phyloP scores from a whole-genome alignment of 2,113 vertebrate genomes.

The Miniopterus natalensis region DNA sequence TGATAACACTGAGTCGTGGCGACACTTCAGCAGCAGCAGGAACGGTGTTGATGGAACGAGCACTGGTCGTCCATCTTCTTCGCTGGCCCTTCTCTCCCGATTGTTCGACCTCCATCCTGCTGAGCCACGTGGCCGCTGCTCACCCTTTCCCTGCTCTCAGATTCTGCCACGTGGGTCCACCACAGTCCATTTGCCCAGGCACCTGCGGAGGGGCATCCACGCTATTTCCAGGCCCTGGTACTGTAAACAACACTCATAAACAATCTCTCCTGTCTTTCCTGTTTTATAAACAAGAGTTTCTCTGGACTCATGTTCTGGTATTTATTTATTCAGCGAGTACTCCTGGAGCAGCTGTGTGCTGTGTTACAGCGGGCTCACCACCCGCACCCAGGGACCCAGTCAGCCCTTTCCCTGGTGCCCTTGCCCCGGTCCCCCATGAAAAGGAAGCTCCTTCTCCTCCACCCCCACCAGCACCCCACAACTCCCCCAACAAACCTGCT shows the following conservation, averaged over 20 bases:
- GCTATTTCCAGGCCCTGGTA: background rate
- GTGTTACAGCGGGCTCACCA: accelerated
- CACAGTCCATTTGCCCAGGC: background rate
- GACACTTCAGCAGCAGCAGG: too few relatives aligned
- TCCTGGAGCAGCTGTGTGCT: background rate
- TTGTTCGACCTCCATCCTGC: too few relatives aligned
- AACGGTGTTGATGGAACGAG: too few relatives aligned
- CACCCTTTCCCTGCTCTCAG: too few relatives aligned
- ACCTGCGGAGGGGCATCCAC: background rate
- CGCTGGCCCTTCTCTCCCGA: too few relatives aligned
- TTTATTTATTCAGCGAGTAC: too few relatives aligned
- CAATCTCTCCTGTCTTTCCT: accelerated
- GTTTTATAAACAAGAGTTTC: background rate
- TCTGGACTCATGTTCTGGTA: background rate
- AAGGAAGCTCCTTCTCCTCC: background rate
- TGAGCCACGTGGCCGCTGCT: too few relatives aligned
- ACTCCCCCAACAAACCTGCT: background rate
- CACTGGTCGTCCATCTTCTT: too few relatives aligned
- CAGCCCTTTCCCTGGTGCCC: background rate
- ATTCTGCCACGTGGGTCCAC: too few relatives aligned
- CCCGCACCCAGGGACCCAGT: background rate
- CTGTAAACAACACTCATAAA: background rate
- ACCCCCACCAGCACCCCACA: background rate
- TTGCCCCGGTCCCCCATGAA: background rate
- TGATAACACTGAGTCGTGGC: too few relatives aligned